Conservation (phyloP, 1,140 invertebrate species). For the Bombus huntii region DNA sequence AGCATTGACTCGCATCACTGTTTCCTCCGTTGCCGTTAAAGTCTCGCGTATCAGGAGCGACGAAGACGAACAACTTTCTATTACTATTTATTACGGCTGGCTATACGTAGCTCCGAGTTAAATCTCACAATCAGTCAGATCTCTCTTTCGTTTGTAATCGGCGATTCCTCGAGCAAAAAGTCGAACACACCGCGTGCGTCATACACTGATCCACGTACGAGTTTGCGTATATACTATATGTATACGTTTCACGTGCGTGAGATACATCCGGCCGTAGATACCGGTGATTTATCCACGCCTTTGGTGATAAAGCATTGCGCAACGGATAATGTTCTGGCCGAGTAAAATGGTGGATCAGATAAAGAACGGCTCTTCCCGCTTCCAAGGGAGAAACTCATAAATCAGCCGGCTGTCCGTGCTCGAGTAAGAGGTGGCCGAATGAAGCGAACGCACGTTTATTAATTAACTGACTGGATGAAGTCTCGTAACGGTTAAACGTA, state of each 20-base stretch:
- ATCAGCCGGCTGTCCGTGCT: conserved; percentile 61
- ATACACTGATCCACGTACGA: background rate
- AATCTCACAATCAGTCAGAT: background rate
- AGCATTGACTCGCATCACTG: conserved; percentile 9
- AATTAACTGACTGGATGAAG: conserved; percentile 63
- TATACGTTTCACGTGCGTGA: conserved; percentile 34
- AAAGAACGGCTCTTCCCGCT: conserved; percentile 58
- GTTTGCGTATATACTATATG: background rate
- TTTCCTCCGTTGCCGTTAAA: background rate
- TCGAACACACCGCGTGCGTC: background rate
- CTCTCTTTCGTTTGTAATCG: background rate
- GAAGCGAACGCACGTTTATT: conserved; percentile 57
- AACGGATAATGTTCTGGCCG: conserved; percentile 66
- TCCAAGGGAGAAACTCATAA: conserved; percentile 59
- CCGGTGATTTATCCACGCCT: conserved; percentile 68
- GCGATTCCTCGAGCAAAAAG: background rate
- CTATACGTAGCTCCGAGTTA: background rate
- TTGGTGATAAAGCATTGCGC: conserved; percentile 73
- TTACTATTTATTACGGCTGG: background rate
- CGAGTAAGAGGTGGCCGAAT: conserved; percentile 35
- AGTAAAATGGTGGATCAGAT: conserved; percentile 70
- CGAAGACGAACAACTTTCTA: background rate
- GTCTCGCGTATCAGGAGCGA: background rate
- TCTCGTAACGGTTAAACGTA: conserved; percentile 56
- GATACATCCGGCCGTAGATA: conserved; percentile 41